Base-by-base conservation (phyloP, 2,888 invertebrate species). In the Horisme vitalbata region DNA sequence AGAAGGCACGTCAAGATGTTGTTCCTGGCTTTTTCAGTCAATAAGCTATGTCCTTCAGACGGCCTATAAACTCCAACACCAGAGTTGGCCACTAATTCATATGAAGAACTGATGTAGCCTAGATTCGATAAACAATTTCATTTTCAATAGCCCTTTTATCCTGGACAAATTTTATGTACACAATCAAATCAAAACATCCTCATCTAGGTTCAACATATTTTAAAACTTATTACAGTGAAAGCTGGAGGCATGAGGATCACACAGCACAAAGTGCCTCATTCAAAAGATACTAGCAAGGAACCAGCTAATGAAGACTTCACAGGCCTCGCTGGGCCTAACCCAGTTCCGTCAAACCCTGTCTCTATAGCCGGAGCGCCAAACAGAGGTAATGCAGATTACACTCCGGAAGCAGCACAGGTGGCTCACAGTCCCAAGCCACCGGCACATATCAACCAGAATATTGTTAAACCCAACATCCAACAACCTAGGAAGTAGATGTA, bases 231-330 rank as follows among this genome's bases (percentile, higher is more conserved):
- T 10, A 7, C 81, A 97, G 97, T 96, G 2, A 97, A 97, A 91
- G 97, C 96, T 45, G 97, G 97, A 36, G 96, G 97, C 1, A 97
- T 96, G 96, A 91, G 97, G 61, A 96, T 97, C 68, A 96, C 95
- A 8, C 97, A 97, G 70, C 95, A 97, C 72, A 97, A 97, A 80
- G 83, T 91, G 1, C 92, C 93, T 4, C 93, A 93, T 61, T 83
- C 92, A 26, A 93, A 93, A 59, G 93, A 93, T 41, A 89, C 88
- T 8, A 30, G 57, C 6, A 94, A 92, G 73, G 92, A 92, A 61
- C 65, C 91, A 5, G 80, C 91, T 2, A 91, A 92, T 37, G 95
- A 94, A 71, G 95, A 95, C 68, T 91, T 93, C 49, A 94, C 94
- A 0, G 94, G 94, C 26, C 90, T 95, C 0, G 93, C 94, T 41